Conservation (phyloP, 2,113 vertebrate genomes). For the Pelusios castaneus region DNA sequence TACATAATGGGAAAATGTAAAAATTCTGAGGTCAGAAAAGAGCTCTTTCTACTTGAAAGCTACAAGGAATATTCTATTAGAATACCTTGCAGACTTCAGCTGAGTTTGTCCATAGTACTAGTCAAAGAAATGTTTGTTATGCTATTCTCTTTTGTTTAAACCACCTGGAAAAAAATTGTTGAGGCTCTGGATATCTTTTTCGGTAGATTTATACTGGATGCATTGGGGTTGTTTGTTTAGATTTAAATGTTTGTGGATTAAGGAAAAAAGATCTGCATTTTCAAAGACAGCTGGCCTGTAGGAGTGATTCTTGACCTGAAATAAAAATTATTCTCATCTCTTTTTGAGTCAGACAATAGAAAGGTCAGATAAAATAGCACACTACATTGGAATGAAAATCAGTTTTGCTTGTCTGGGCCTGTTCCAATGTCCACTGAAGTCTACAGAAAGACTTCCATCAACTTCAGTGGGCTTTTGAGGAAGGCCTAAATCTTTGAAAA, state of each 20-base stretch:
- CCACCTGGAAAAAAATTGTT: conserved; percentile 8
- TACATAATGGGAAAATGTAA: conserved; percentile 66
- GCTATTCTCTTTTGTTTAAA: neutral
- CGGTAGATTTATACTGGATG: neutral
- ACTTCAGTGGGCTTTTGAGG: neutral
- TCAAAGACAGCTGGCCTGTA: neutral
- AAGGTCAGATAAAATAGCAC: neutral
- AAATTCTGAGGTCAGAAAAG: conserved; percentile 43
- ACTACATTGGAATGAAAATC: neutral
- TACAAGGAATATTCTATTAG: conserved; percentile 54
- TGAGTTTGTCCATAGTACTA: neutral
- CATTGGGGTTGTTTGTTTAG: neutral
- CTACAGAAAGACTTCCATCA: neutral
- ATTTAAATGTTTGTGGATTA: neutral
- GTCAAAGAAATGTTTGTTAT: conserved; percentile 46
- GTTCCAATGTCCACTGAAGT: neutral
- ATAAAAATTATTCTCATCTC: neutral
- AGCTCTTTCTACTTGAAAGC: conserved; percentile 49
- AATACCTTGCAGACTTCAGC: neutral
- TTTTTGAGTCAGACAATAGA: neutral
- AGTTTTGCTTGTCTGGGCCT: neutral
- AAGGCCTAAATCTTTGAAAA: neutral
- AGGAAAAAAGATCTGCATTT: neutral
- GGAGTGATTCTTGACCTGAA: neutral
- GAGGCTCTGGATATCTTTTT: neutral